Evolutionary conservation across 2,113 vertebrate genomes (phyloP).

Genomic region (Cryptotis parvus): DNA sequence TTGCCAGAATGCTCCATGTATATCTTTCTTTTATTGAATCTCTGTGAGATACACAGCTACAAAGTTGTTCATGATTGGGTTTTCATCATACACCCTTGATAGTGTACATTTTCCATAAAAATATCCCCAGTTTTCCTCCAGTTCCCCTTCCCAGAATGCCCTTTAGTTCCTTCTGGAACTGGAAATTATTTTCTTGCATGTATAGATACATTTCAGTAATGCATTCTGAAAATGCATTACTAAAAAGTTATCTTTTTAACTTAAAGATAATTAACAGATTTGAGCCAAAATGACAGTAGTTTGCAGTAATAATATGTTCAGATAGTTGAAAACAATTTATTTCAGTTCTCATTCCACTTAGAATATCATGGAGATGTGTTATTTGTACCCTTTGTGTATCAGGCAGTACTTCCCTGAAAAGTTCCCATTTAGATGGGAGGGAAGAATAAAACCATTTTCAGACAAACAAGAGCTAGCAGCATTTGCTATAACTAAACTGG

Average conservation of each 20-base stretch:
- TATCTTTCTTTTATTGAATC: no score
- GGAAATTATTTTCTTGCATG: conserved; percentile 46
- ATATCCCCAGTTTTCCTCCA: no score
- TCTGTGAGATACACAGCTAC: no score
- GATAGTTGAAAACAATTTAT: conserved; percentile 14
- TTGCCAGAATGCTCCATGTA: neutral
- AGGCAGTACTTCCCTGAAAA: neutral
- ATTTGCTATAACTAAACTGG: no score
- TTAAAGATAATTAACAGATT: conserved; percentile 42
- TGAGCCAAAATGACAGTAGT: neutral
- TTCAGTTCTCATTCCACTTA: neutral
- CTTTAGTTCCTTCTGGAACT: conserved; percentile 24
- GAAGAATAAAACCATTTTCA: no score
- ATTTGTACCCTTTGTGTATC: neutral
- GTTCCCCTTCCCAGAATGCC: neutral
- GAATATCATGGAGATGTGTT: neutral
- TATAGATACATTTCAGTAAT: conserved; percentile 35
- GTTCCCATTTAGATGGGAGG: no score
- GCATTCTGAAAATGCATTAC: no score
- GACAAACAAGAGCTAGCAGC: no score
- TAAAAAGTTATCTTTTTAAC: neutral
- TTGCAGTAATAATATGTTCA: neutral
- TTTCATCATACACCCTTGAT: no score
- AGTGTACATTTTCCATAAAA: no score
- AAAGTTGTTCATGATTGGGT: no score